Evolutionary conservation across 1,140 invertebrate genomes (phyloP), one percentile per base, ranked within the genome.

Genomic region (Leguminivora glycinivorella): DNA sequence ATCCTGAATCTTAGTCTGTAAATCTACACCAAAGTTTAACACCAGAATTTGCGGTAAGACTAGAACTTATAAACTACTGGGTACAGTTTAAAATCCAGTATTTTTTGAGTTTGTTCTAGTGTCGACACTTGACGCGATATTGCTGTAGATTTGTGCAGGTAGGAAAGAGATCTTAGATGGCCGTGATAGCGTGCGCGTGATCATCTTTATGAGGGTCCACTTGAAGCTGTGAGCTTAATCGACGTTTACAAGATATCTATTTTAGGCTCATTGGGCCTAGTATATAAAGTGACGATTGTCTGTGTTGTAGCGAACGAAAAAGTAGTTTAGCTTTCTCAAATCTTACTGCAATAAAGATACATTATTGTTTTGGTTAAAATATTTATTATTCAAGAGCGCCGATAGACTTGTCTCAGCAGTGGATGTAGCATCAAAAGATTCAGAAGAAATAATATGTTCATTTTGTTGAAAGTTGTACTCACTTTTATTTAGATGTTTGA

Each of bases 101-200:
- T 52, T 52, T 52, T 19, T 6, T 52, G 17, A 1, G 17, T 52
- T 22, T 17, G 47, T 22, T 52, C 19, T 52, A 52, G 47, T 22
- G 47, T 22, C n/a, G 47, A 22, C 47, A 52, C 47, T 52, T 52
- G 7, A 52, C 47, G 47, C 47, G 47, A 52, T 17, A 52, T 52
- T 9, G 47, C 47, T 52, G 19, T n/a, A 52, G 47, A 52, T 52
- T 52, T 22, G 19, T 2, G 47, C 47, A 52, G 47, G 47, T 52
- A 52, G n/a, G 19, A 52, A 9, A 52, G 47, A 52, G n/a, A 43
- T 52, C 17, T 52, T 22, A 52, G 47, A 52, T 52, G 47, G 47
- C 19, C 47, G 19, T 6, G 47, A 52, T 52, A 52, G 17, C 47
- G 47, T 52, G 47, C 47, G 47, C 47, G 47, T 52, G 47, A 52